Conservation (phyloP, 1,140 invertebrate species). For the Drosophila parabipectinata region DNA sequence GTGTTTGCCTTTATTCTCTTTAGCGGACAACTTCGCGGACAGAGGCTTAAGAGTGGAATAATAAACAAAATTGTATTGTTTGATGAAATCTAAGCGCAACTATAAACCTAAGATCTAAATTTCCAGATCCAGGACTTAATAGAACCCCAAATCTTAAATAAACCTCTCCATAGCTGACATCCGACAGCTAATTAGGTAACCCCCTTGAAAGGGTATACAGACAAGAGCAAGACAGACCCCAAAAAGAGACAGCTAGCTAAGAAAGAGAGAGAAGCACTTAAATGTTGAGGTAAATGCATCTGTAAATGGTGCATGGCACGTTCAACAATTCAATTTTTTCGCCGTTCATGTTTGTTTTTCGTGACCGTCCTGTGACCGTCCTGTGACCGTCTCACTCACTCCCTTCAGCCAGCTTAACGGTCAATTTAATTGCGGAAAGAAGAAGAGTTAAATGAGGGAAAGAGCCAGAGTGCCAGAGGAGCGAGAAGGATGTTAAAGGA, state of each 20-base stretch:
- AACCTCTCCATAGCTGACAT: background rate
- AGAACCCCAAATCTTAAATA: too few species aligned
- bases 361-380: constrained; percentile 24
- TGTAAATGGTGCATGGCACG: constrained; percentile 58
- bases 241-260: background rate
- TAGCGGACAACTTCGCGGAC: too few species aligned
- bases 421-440: constrained; percentile 30
- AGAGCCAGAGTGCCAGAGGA: background rate
- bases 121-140: too few species aligned
- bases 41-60: too few species aligned
- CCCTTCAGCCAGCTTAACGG: constrained; percentile 16
- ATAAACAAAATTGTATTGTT: too few species aligned
- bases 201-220: constrained; percentile 2
- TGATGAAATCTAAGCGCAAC: too few species aligned
- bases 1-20: too few species aligned
- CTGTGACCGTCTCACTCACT: constrained; percentile 21
- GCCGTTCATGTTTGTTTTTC: constrained; percentile 11
- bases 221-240: background rate
- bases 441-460: constrained; percentile 25
- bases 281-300: constrained; percentile 35
- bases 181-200: background rate
- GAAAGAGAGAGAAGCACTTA: background rate
- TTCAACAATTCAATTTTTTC: constrained; percentile 22
- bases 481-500: background rate
- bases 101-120: too few species aligned